Conservation (phyloP, 2,888 invertebrate genomes). For the Heliconius cydno region DNA sequence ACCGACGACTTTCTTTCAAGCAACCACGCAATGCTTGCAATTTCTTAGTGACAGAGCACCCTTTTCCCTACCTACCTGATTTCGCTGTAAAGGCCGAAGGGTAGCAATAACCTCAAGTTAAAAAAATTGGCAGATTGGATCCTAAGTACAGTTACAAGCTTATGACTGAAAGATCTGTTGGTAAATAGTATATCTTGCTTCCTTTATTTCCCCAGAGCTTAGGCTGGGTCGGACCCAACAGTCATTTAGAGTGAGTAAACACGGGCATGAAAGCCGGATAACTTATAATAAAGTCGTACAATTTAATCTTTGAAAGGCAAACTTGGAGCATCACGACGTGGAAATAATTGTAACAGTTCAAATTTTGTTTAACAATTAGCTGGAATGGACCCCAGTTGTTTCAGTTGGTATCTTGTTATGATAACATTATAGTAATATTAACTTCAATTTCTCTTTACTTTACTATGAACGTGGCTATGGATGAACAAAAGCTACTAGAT, state of each 20-base stretch:
- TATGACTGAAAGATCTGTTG: slow-evolving; percentile 58
- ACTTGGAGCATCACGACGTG: slow-evolving; percentile 40
- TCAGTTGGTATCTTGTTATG: slow-evolving; percentile 17
- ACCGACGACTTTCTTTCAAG: no score
- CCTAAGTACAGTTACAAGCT: slow-evolving; percentile 37
- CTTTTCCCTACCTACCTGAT: no score
- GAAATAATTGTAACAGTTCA: slow-evolving; percentile 29
- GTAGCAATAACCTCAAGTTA: no score
- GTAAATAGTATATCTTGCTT: slow-evolving; percentile 62
- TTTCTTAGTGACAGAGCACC: no score
- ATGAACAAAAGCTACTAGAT: not conserved
- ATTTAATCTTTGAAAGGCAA: slow-evolving; percentile 61
- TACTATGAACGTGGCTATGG: not conserved
- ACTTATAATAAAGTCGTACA: slow-evolving; percentile 66
- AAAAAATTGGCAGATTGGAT: not conserved
- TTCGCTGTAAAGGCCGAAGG: no score
- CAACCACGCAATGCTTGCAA: no score
- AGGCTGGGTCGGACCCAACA: slow-evolving; percentile 62
- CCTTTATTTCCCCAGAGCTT: slow-evolving; percentile 68
- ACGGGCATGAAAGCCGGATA: slow-evolving; percentile 62
- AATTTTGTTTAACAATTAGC: slow-evolving; percentile 34
- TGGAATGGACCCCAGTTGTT: slow-evolving; percentile 17
- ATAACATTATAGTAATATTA: not conserved
- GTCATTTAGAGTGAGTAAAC: slow-evolving; percentile 65
- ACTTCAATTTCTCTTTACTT: slow-evolving; percentile 17